phyloP scores from a whole-genome alignment of 2,888 invertebrate species.

The Thelaira solivaga region DNA sequence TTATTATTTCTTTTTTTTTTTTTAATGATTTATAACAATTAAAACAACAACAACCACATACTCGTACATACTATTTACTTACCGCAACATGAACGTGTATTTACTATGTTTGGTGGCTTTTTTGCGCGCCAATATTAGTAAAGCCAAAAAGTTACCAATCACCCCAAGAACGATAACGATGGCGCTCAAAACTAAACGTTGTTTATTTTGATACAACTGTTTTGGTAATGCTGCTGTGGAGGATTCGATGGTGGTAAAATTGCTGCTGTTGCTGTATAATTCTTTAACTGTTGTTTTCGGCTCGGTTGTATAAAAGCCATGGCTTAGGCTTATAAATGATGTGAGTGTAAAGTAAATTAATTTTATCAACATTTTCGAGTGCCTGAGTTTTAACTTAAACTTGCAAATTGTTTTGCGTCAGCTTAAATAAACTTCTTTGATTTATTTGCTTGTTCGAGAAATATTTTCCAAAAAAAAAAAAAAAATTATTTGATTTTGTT shows the following conservation, averaged over 20 bases:
- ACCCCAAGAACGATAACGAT: conserved; percentile 82
- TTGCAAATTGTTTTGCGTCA: conserved; percentile 41
- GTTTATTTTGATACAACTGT: conserved; percentile 66
- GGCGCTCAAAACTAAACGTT: conserved; percentile 74
- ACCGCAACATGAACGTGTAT: conserved; percentile 84
- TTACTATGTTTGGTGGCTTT: conserved; percentile 86
- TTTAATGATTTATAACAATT: background rate
- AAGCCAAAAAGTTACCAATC: conserved; percentile 86
- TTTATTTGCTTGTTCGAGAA: conserved; percentile 21
- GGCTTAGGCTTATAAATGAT: conserved; percentile 18
- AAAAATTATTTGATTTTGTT: background rate
- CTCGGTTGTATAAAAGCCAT: conserved; percentile 35
- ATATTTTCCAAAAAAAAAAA: too few species aligned
- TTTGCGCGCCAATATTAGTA: conserved; percentile 85
- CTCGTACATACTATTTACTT: too few species aligned
- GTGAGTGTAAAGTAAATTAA: conserved; percentile 23
- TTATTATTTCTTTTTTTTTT: background rate
- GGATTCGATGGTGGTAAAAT: conserved; percentile 33
- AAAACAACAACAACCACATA: too few species aligned
- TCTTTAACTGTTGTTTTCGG: conserved; percentile 23
- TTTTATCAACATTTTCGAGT: conserved; percentile 38
- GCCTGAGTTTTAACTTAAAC: background rate
- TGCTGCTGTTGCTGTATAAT: conserved; percentile 10
- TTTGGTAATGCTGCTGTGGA: conserved; percentile 47
- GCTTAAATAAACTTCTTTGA: conserved; percentile 38